phyloP scores from a whole-genome alignment of 1,140 invertebrate genomes.

The Hyphantria cunea region DNA sequence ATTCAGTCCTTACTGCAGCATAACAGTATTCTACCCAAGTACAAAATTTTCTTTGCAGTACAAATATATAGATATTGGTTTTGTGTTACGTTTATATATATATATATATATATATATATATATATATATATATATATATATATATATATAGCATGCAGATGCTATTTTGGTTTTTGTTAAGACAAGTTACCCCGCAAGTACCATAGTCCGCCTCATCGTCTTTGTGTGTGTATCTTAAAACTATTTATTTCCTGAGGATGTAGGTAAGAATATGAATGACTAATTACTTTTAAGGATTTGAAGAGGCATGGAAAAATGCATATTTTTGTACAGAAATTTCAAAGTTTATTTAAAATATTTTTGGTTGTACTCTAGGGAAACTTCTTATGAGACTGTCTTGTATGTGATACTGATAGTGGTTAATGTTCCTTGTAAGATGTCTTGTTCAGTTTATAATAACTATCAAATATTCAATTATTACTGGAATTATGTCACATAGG shows the following conservation, averaged over 20 bases:
- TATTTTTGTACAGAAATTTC: slow-evolving; percentile 37
- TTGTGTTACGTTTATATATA: slow-evolving; percentile 3
- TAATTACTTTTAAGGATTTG: slow-evolving; percentile 31
- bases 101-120: no score
- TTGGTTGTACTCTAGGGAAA: slow-evolving; percentile 39
- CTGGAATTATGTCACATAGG: slow-evolving; percentile 24
- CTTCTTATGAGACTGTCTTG: slow-evolving; percentile 44
- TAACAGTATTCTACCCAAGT: slow-evolving; percentile 43
- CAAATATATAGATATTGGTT: slow-evolving; percentile 35
- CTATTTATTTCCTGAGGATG: slow-evolving; percentile 24
- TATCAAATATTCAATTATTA: slow-evolving; percentile 21
- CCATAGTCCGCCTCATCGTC: slow-evolving; percentile 12
- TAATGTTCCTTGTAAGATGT: slow-evolving; percentile 29
- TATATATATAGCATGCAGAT: slow-evolving; percentile 11
- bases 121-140: no score
- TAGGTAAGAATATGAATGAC: slow-evolving; percentile 28
- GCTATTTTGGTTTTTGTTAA: slow-evolving; percentile 15
- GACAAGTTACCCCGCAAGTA: slow-evolving; percentile 15
- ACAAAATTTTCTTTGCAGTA: slow-evolving; percentile 44
- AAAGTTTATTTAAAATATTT: slow-evolving; percentile 31
- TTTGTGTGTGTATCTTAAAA: slow-evolving; percentile 13
- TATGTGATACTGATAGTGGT: slow-evolving; percentile 45
- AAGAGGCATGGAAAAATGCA: slow-evolving; percentile 25
- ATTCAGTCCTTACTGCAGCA: no score
- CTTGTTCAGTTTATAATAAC: slow-evolving; percentile 19